A percentile compares a stretch with the other conserved stretches of the same genome.
Conservation (phyloP, 92 coral and sea anemone genomes). For the Micromussa lordhowensis region DNA sequence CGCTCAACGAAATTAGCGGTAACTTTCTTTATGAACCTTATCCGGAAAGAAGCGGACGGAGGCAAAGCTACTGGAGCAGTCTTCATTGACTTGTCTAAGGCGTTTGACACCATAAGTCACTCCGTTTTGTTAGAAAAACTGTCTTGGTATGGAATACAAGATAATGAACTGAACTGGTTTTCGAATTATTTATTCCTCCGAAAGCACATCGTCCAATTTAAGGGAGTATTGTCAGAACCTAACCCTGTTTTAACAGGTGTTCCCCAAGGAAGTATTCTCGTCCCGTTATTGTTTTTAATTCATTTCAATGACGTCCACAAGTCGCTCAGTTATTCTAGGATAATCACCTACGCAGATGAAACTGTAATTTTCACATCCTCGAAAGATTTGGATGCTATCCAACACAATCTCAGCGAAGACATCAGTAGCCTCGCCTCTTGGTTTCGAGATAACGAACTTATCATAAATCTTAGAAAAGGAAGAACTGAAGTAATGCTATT, state of each 20-base stretch:
- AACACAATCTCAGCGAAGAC: too few species aligned
- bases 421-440: conserved; percentile 22
- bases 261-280: conserved; percentile 7
- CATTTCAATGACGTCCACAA: neutral
- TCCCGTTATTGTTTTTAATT: neutral
- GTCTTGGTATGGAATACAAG: conserved; percentile 34
- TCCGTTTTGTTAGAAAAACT: conserved; percentile 29
- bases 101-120: too few species aligned
- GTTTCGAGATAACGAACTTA: conserved; percentile 41
- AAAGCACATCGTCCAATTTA: too few species aligned
- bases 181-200: too few species aligned
- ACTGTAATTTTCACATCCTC: conserved; percentile 5
- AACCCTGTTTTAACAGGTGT: conserved; percentile 12
- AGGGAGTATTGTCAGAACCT: too few species aligned
- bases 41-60: too few species aligned
- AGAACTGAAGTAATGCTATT: conserved; percentile 40
- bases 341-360: neutral
- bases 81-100: too few species aligned
- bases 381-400: too few species aligned
- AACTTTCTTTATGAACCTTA: too few species aligned
- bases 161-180: conserved; percentile 16
- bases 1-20: too few species aligned
- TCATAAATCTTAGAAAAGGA: conserved; percentile 49
- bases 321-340: neutral
- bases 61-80: too few species aligned